phyloP scores from a whole-genome alignment of 2,888 invertebrate genomes.

The Actias luna region DNA sequence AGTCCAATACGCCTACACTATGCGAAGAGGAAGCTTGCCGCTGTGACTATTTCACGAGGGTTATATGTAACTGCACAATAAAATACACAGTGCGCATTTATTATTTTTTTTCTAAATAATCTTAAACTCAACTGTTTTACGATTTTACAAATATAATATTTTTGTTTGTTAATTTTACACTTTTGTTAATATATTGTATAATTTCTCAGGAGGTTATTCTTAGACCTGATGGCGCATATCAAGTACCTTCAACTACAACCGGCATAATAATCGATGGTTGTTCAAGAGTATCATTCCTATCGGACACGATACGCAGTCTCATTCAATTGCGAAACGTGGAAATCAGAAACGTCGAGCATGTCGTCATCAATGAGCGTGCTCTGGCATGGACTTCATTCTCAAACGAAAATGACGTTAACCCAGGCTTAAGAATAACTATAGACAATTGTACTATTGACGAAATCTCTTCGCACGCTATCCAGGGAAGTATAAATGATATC shows the following conservation, averaged over 20 bases:
- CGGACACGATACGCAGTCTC: slow-evolving; percentile 82
- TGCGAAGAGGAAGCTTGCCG: slow-evolving; percentile 80
- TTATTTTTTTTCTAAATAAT: background rate
- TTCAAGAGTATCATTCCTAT: slow-evolving; percentile 79
- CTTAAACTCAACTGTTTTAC: background rate
- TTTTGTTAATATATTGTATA: background rate
- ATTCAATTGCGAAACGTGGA: slow-evolving; percentile 83
- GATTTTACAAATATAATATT: background rate
- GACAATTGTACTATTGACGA: slow-evolving; percentile 75
- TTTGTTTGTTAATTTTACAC: background rate
- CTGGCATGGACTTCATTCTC: slow-evolving; percentile 81
- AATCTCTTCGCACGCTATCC: slow-evolving; percentile 84
- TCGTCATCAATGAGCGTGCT: slow-evolving; percentile 83
- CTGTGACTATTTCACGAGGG: slow-evolving; percentile 80
- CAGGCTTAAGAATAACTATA: slow-evolving; percentile 79
- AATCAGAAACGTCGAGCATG: slow-evolving; percentile 83
- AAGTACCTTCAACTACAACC: slow-evolving; percentile 76
- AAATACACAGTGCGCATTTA: slow-evolving; percentile 63
- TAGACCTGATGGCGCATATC: slow-evolving; percentile 79
- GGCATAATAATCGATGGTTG: slow-evolving; percentile 86
- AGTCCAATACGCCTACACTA: slow-evolving; percentile 57
- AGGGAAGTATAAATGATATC: slow-evolving; percentile 87
- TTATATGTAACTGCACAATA: slow-evolving; percentile 80
- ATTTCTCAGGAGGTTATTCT: slow-evolving; percentile 81
- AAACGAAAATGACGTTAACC: slow-evolving; percentile 85